phyloP scores from a whole-genome alignment of 2,113 vertebrate genomes.

The Hypanus sabinus region DNA sequence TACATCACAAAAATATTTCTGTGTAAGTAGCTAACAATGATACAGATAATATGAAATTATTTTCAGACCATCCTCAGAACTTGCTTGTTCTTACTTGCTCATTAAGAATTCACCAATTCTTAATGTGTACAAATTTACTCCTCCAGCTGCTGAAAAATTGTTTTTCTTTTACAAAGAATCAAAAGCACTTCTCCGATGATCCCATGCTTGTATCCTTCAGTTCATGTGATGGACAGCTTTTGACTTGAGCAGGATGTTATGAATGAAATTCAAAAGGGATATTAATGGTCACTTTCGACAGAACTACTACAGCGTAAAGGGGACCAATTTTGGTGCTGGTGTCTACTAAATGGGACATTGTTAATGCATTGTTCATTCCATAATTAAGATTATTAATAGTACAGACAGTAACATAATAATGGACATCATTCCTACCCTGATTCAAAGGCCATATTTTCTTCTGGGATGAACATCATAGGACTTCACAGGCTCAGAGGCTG shows the following conservation, averaged over 20 bases:
- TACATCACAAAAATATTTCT: neutral
- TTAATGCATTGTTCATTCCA: neutral
- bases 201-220: neutral
- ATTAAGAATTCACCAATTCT: neutral
- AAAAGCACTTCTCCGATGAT: no score
- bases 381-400: neutral
- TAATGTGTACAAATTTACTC: neutral
- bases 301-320: neutral
- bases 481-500: neutral
- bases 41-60: neutral
- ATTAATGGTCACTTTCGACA: no score
- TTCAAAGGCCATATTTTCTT: neutral
- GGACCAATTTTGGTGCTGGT: neutral
- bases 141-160: neutral
- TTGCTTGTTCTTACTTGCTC: neutral
- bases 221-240: neutral
- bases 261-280: neutral
- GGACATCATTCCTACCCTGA: neutral
- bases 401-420: neutral
- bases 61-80: neutral
- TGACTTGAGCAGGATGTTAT: neutral
- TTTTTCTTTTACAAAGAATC: neutral
- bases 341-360: neutral
- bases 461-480: neutral
- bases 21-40: neutral